Conservation (phyloP, 1,140 invertebrate species). For the Marisa cornuarietis region DNA sequence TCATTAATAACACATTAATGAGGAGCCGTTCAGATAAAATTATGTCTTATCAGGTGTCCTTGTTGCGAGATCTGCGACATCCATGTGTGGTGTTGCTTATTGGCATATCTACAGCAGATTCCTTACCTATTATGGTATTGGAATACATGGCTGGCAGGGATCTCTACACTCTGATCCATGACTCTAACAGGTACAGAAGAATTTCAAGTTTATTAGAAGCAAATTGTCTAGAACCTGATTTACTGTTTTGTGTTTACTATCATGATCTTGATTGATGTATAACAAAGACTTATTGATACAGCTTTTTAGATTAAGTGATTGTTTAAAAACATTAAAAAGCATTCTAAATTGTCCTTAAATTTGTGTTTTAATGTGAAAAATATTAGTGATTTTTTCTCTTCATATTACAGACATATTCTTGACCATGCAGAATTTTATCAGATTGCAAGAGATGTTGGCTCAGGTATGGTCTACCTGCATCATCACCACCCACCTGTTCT, state of each 20-base stretch:
- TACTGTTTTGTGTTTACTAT: background rate
- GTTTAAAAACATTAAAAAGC: no score
- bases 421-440: slow-evolving; percentile 56
- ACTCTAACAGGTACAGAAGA: slow-evolving; percentile 38
- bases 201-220: background rate
- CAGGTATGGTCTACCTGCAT: slow-evolving; percentile 61
- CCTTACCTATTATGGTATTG: slow-evolving; percentile 54
- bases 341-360: no score
- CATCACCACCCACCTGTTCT: slow-evolving; percentile 55
- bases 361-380: no score
- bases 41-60: slow-evolving; percentile 46
- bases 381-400: background rate
- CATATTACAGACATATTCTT: slow-evolving; percentile 37
- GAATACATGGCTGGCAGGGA: slow-evolving; percentile 58
- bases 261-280: no score
- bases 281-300: no score
- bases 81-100: slow-evolving; percentile 56
- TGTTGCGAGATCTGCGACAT: slow-evolving; percentile 56
- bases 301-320: no score
- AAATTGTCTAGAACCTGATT: background rate
- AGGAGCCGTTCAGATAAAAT: background rate
- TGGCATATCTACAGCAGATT: slow-evolving; percentile 47
- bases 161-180: slow-evolving; percentile 50
- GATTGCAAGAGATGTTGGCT: slow-evolving; percentile 53
- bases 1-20: background rate